These are phyloP conservation scores for Parazoanthus swiftii DNA, from an alignment of 92 coral and sea anemone species.

Conservation along the genomic window DNA sequence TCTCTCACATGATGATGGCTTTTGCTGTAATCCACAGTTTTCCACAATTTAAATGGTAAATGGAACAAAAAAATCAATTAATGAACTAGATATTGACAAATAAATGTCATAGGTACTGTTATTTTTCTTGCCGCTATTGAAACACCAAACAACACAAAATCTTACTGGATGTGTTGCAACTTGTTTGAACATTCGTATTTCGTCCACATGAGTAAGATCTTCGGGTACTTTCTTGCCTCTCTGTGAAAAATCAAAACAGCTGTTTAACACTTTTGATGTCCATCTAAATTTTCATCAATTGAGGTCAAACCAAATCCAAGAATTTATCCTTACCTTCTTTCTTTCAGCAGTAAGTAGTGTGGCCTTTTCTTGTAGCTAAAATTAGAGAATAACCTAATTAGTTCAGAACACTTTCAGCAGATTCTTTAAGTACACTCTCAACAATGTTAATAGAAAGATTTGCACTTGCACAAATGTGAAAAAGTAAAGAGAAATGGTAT, in stretches of 20 bases:
- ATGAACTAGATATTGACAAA: neutral
- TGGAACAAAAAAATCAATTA: neutral
- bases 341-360: constrained; percentile 98
- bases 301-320: neutral
- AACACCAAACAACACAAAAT: constrained; percentile 9
- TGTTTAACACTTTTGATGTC: neutral
- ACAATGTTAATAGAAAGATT: neutral
- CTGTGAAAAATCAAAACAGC: constrained; percentile 39
- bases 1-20: too few species aligned
- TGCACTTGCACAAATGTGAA: neutral
- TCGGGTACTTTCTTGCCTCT: constrained; percentile 99
- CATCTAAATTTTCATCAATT: neutral
- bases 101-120: neutral
- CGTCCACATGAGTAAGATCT: constrained; percentile 86
- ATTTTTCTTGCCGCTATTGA: neutral
- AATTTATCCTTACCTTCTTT: constrained; percentile 68
- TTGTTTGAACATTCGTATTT: constrained; percentile 82
- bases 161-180: constrained; percentile 90
- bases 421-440: neutral
- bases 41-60: neutral
- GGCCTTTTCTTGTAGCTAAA: constrained; percentile 98
- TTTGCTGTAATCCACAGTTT: neutral
- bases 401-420: neutral
- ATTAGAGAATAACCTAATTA: neutral
- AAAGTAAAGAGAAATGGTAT: neutral